A percentile compares a stretch with the other conserved stretches of the same genome.
Evolutionary conservation across 2,888 invertebrate genomes (phyloP).

Genomic region (Brachyptera putata): DNA sequence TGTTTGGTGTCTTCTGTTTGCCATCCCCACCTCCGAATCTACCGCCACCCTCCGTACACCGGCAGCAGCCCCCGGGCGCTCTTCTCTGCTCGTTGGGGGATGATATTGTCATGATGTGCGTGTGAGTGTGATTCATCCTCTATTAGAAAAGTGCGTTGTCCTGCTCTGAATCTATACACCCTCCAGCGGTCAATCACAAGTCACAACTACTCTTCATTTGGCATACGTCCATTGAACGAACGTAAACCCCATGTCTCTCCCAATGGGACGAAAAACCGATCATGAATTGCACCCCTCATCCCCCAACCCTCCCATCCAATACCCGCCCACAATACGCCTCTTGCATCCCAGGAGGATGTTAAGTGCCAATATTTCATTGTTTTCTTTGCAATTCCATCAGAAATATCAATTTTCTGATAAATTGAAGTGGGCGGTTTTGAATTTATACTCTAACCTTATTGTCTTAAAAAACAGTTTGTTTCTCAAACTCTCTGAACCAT

Average conservation of each 20-base stretch:
- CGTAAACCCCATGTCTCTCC: not conserved
- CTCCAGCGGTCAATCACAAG: slow-evolving; percentile 23
- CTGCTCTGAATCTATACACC: slow-evolving; percentile 6
- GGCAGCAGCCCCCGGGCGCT: not conserved
- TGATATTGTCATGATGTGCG: slow-evolving; percentile 20
- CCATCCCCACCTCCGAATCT: not conserved
- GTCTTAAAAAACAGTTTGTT: slow-evolving; percentile 1
- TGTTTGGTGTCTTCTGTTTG: slow-evolving; percentile 20
- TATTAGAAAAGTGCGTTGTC: not conserved
- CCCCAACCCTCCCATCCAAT: too few species aligned
- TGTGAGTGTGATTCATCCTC: slow-evolving; percentile 21
- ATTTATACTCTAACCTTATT: not conserved
- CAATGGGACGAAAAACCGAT: too few species aligned
- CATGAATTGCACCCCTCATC: slow-evolving; percentile 5
- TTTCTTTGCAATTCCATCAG: slow-evolving; percentile 14
- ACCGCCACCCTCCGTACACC: not conserved
- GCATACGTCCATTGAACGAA: slow-evolving; percentile 11
- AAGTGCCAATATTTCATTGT: slow-evolving; percentile 3
- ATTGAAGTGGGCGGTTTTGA: not conserved
- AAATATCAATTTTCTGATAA: slow-evolving; percentile 12
- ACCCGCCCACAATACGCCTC: too few species aligned
- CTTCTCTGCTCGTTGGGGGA: slow-evolving; percentile 11
- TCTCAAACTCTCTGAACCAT: not conserved
- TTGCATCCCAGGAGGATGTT: not conserved
- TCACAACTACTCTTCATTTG: slow-evolving; percentile 22